phyloP scores from a whole-genome alignment of 2,797 vertebrate species.

The Rhinophrynus dorsalis region DNA sequence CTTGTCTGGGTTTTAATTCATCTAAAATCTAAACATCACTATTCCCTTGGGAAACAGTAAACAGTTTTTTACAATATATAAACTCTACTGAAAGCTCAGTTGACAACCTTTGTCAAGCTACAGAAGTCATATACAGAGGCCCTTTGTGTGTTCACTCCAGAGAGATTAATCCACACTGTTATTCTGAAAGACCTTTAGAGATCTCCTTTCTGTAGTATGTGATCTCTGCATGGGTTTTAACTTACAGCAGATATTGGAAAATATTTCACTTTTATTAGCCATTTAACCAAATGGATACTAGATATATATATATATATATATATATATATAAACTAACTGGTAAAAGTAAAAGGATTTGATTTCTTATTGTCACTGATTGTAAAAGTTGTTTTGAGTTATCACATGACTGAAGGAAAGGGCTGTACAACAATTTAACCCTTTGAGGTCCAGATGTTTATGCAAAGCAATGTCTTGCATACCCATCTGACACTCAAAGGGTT shows the following conservation, averaged over 20 bases:
- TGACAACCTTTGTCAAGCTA: conserved; percentile 52
- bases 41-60: conserved; percentile 34
- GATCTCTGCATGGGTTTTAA: conserved; percentile 52
- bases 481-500: too few species aligned
- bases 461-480: too few species aligned
- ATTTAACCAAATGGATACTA: too few species aligned
- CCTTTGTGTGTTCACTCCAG: conserved; percentile 57
- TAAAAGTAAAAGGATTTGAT: too few species aligned
- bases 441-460: too few species aligned
- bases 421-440: too few species aligned
- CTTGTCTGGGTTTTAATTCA: background rate
- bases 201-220: conserved; percentile 55
- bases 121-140: conserved; percentile 56
- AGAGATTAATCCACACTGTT: conserved; percentile 49
- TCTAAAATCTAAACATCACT: background rate
- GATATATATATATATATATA: too few species aligned
- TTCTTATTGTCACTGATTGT: too few species aligned
- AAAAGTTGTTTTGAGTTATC: too few species aligned
- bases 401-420: too few species aligned
- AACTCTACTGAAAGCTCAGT: conserved; percentile 51
- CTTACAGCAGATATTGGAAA: conserved; percentile 51
- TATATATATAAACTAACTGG: too few species aligned
- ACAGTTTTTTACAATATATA: background rate
- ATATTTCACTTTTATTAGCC: conserved; percentile 38
- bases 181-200: conserved; percentile 49